phyloP scores from a whole-genome alignment of 2,797 vertebrate species.

The Lacerta viridis region DNA sequence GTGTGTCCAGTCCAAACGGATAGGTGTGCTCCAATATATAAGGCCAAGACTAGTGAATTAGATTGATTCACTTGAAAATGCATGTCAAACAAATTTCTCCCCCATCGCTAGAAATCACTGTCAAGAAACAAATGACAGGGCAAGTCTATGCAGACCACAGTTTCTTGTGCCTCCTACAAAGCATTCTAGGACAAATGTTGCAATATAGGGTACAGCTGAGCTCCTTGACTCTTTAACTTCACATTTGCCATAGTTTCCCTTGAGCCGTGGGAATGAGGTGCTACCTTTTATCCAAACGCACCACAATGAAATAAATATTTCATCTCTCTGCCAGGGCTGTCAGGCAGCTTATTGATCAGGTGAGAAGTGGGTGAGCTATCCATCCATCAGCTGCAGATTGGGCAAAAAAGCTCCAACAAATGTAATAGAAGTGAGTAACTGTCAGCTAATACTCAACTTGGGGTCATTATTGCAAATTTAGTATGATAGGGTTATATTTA shows the following conservation, averaged over 20 bases:
- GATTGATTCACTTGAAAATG: no score
- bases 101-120: no score
- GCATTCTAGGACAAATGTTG: not conserved
- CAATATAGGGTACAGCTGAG: no score
- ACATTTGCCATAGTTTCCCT: not conserved
- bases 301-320: not conserved
- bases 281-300: not conserved
- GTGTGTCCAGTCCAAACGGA: no score
- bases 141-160: no score
- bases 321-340: not conserved
- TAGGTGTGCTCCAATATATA: no score
- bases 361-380: not conserved
- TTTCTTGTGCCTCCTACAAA: no score
- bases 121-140: no score
- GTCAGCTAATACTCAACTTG: not conserved
- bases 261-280: not conserved
- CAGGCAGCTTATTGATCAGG: not conserved
- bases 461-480: not conserved
- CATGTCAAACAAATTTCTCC: no score
- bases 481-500: not conserved
- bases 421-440: not conserved
- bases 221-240: no score
- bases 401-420: not conserved
- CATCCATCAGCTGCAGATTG: not conserved
- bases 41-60: no score